Evolutionary conservation across 1,140 invertebrate species (phyloP).

Genomic region (Megalopta genalis): DNA sequence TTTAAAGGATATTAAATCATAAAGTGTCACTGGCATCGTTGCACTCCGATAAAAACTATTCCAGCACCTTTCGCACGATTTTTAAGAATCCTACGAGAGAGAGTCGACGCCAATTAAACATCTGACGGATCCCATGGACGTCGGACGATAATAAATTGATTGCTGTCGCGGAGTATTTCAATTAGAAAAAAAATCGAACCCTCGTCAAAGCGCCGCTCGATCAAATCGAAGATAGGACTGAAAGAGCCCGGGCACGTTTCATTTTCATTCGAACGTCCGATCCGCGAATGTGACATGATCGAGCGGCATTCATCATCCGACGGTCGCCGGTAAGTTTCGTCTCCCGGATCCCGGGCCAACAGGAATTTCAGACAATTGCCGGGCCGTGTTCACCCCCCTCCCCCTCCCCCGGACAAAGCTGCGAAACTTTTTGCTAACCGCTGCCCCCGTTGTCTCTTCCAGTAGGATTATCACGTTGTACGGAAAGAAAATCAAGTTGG

Average conservation of each 20-base stretch:
- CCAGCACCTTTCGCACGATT: no score
- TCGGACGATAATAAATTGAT: no score
- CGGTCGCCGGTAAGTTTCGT: conserved; percentile 31
- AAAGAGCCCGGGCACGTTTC: conserved; percentile 4
- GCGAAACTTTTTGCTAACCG: background rate
- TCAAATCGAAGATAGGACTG: background rate
- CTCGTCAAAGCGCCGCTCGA: background rate
- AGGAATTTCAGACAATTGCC: background rate
- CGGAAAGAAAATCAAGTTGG: conserved; percentile 16
- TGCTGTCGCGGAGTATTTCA: no score
- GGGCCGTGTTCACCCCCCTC: no score
- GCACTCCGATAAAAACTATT: no score
- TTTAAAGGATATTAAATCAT: no score
- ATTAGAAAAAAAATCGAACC: no score
- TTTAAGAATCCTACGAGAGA: no score
- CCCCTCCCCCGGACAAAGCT: conserved; percentile 19
- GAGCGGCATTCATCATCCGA: conserved; percentile 42
- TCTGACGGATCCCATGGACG: no score
- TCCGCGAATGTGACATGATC: conserved; percentile 10
- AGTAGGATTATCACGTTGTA: background rate
- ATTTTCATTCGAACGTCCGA: conserved; percentile 40
- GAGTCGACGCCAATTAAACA: no score
- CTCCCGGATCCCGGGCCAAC: background rate
- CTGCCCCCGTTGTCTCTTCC: background rate
- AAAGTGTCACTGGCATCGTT: no score